Base-by-base conservation (phyloP, 2,797 vertebrate species). In the Intellagama lesueurii region DNA sequence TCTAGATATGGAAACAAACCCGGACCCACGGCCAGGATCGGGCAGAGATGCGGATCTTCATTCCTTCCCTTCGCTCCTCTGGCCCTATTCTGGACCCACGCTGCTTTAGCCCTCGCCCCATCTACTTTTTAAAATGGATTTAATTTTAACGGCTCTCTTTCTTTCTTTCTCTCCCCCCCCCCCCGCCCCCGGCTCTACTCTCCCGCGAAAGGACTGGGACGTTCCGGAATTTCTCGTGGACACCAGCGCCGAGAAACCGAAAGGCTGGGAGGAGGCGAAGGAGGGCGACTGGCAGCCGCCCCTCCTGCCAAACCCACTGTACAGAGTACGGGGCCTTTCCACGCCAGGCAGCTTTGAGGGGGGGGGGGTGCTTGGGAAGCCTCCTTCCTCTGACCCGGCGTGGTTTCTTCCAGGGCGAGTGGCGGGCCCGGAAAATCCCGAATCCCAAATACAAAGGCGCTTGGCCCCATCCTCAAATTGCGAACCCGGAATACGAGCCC, bases 401-500 rank as follows among this genome's bases (percentile, higher is more conserved):
- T 28, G 22, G 2, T 91, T 87, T 88, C 17, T 93, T 89, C 69
- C 89, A 99, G 98, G 98, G 98, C 4, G 97, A 98, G 85, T 98
- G 98, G 98, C 98, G 97, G 85, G 97, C 98, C 47, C 97, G 96
- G 73, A 97, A 98, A 90, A 98, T 98, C 1, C 93, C 97, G 87
- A 98, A 98, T 87, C 97, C 98, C 69, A 96, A 96, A 87, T 98
- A 97, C 94, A 97, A 97, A 91, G 98, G 98, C 0, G 95, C 98
- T 88, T 99, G 98, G 98, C 96, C 98, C 60, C 98, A 98, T 86
- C 97, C 98, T 35, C 97, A 98, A 94, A 97, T 97, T 17, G 97
- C 97, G 91, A 98, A 98, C 88, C 97, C 98, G 0, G 96, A 97
- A 89, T 98, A 98, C 91, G 96, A 96, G 0, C 94, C 97, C 0